Base-by-base conservation (phyloP, 2,888 invertebrate species). In the Himalopsyche anomala region DNA sequence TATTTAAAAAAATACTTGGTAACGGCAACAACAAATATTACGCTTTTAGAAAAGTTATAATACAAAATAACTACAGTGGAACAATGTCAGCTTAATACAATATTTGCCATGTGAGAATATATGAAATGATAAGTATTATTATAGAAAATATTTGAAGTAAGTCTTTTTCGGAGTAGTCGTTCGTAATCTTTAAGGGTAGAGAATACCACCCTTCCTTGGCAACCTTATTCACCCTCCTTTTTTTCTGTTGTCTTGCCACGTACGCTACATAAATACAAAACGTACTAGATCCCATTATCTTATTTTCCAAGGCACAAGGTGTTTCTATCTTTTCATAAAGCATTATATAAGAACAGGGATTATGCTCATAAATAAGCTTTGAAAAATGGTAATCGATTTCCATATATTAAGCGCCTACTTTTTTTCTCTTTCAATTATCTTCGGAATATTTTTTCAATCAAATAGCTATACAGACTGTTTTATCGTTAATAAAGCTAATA, bases 231-330 rank as follows among this genome's bases (percentile, higher is more conserved):
- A 8, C 40, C 62, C 62, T 19, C 62, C 62, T 19, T 19, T 28
- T 62, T 62, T 62, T 62, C 56, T 62, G 62, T 62, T 62, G 62
- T 62, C 62, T 62, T 62, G 82, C 38, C 85, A 85, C 82, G 85
- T 82, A 82, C 85, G 82, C 62, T 55, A 82, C 82, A 85, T 82
- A 85, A 85, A 85, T 85, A 85, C 82, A 62, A 74, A 84, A 84
- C 74, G 79, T 84, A 56, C 19, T 45, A 38, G 74, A 82, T 51
- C 55, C 82, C 85, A 85, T 85, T 85, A 85, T 85, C 81, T 85
- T 82, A 82, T 82, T 74, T 82, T 85, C 36, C 62, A 38, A 62
- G 9, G 62, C 62, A 62, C 62, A 62, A 62, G 62, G 62, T 62
- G 62, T 62, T 62, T 62, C 8, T 62, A 62, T 62, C 62, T 62